Evolutionary conservation across 2,113 vertebrate genomes (phyloP), one percentile per base, ranked within the genome.

Genomic region (Platanista minor): DNA sequence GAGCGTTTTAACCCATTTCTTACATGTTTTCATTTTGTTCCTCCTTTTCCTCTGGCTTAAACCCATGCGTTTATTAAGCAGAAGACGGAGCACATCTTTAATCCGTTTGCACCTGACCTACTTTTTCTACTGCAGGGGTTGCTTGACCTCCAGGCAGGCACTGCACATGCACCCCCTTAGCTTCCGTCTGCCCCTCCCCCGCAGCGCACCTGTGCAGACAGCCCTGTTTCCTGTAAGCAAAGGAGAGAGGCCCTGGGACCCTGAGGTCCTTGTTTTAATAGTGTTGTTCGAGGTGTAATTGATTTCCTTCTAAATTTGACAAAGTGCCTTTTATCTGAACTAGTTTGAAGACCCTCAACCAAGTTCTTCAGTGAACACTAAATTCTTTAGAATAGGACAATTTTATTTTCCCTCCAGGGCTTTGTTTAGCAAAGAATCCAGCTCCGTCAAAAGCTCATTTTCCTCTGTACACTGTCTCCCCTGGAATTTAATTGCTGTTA

Each of bases 111-210:
- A 1, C 39, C 8, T 17, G 41, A 52, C 41, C 2, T 5, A 2
- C 8, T 31, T 12, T 36, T 46, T 3, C 43, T 3, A 1, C n/a
- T 0, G 10, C 12, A 0, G 0, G 36, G n/a, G 20, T 4, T 2
- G 0, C 57, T 1, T 8, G 25, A 4, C 3, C 11, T 41, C 59
- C 59, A 29, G 15, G 77, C 36, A 25, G 72, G 39, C 0, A 0
- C 11, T 6, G 12, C 12, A 2, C 0, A 1, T 2, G 33, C 39
- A 8, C 3, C 29, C 31, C 9, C 54, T 3, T 0, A 0, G 23
- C 43, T 12, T 21, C 31, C 25, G 52, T 7, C 21, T 10, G 31
- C 57, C 23, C 5, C 71, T 1, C 11, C 17, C 4, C 23, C 39
- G 9, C 8, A 0, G 0, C 0, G 20, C 72, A 11, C 25, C 49